Evolutionary conservation across 2,113 vertebrate genomes (phyloP).

Genomic region (Anseranas semipalmata): DNA sequence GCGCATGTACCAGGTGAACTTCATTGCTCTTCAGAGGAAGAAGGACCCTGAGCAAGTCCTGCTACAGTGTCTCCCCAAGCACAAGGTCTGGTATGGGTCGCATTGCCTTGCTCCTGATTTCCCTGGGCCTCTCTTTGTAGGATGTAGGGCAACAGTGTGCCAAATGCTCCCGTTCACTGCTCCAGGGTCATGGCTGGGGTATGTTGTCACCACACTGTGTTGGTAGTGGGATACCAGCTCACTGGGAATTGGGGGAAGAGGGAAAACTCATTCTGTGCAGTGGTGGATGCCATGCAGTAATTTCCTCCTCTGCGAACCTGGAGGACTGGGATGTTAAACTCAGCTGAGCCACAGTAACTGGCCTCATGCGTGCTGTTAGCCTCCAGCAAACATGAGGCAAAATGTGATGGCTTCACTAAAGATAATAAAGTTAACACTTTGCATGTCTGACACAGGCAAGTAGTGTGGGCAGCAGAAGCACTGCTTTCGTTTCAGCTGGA

Average conservation of each 20-base stretch:
- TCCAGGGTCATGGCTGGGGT: not conserved
- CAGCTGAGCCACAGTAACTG: not conserved
- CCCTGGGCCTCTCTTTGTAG: not conserved
- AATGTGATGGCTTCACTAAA: not conserved
- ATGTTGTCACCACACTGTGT: not conserved
- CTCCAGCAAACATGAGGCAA: not conserved
- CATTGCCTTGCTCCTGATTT: not conserved
- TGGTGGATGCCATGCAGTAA: not conserved
- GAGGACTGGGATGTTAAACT: not conserved
- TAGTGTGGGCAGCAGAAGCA: not conserved
- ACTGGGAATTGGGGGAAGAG: not conserved
- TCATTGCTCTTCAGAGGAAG: slow-evolving; percentile 91
- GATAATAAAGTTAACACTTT: rapidly evolving
- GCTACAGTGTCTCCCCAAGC: slow-evolving; percentile 89
- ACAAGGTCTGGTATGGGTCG: slow-evolving; percentile 79
- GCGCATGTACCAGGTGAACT: slow-evolving; percentile 91
- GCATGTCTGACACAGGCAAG: not conserved
- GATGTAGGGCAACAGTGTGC: not conserved
- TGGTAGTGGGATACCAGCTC: not conserved
- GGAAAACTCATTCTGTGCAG: not conserved
- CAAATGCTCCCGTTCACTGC: not conserved
- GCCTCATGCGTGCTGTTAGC: not conserved
- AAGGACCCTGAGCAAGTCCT: slow-evolving; percentile 90
- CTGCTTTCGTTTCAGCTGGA: not conserved
- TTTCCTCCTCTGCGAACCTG: not conserved